phyloP scores from a whole-genome alignment of 2,797 vertebrate species.

The Rhodeus uyekii region DNA sequence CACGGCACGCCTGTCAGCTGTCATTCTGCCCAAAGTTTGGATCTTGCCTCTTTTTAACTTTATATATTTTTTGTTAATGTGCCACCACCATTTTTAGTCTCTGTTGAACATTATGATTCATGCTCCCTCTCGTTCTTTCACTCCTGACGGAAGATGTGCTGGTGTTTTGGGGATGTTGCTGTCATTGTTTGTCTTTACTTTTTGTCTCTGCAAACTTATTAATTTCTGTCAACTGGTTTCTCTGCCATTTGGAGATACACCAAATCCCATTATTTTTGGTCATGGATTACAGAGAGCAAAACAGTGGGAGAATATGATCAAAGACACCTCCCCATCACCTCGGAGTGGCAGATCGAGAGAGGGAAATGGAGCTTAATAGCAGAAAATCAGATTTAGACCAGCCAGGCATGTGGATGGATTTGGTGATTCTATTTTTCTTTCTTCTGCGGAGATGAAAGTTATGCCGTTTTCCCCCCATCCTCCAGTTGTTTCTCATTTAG shows the following conservation, averaged over 20 bases:
- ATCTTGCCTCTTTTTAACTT: conserved; percentile 15
- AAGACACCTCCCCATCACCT: conserved; percentile 88
- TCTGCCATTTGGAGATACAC: conserved; percentile 92
- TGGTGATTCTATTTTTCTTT: conserved; percentile 72
- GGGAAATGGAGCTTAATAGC: conserved; percentile 80
- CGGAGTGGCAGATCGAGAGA: conserved; percentile 76
- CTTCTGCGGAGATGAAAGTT: conserved; percentile 64
- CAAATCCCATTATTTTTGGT: conserved; percentile 96
- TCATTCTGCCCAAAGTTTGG: conserved; percentile 41
- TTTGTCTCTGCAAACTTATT: conserved; percentile 82
- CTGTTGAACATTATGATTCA: conserved; percentile 25
- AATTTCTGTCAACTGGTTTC: conserved; percentile 83
- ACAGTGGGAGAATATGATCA: conserved; percentile 90
- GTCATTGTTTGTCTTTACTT: conserved; percentile 57
- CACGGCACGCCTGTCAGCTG: conserved; percentile 50
- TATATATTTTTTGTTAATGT: conserved; percentile 9
- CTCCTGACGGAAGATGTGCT: conserved; percentile 77
- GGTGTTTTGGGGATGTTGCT: conserved; percentile 65
- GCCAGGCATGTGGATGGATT: conserved; percentile 74
- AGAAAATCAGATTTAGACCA: conserved; percentile 82
- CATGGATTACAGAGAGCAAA: conserved; percentile 91
- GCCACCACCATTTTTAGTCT: conserved; percentile 23
- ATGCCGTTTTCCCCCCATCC: neutral
- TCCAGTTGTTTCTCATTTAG: conserved; percentile 1
- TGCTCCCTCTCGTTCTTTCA: conserved; percentile 5